phyloP scores from a whole-genome alignment of 2,797 vertebrate species.

The Lagorchestes hirsutus region DNA sequence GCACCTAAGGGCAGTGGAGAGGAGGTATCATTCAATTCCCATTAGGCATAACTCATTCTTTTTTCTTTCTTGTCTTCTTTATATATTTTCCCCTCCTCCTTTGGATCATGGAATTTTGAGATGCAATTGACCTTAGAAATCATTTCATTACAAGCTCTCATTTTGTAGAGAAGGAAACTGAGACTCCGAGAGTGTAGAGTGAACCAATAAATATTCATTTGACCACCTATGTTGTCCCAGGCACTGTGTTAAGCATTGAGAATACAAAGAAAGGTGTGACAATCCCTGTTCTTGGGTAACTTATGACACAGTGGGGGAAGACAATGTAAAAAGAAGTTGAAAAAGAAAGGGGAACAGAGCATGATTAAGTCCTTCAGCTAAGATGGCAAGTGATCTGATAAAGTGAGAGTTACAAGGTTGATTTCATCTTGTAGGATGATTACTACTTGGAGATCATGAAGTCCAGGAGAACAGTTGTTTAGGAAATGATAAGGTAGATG shows the following conservation, averaged over 20 bases:
- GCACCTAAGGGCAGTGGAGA: neutral
- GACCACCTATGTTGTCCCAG: too few relatives aligned
- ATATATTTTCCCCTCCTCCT: neutral
- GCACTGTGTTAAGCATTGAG: neutral
- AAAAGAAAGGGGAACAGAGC: neutral
- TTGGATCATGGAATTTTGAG: neutral
- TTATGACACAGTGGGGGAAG: neutral
- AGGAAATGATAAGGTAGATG: too few relatives aligned
- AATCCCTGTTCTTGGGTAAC: neutral
- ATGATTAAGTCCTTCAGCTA: too few relatives aligned
- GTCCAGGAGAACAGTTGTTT: too few relatives aligned
- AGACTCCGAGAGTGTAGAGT: too few relatives aligned
- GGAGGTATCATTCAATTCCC: neutral
- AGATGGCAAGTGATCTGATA: too few relatives aligned
- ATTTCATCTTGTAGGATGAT: too few relatives aligned
- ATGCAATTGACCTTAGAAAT: neutral
- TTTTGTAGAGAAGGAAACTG: neutral
- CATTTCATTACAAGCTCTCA: neutral
- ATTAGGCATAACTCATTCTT: neutral
- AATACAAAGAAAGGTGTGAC: neutral
- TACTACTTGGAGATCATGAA: too few relatives aligned
- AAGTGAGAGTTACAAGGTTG: too few relatives aligned
- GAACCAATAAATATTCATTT: too few relatives aligned
- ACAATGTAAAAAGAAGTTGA: neutral
- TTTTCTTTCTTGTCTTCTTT: neutral